These are phyloP conservation scores for Aptenodytes forsteri DNA, from an alignment of 2,113 vertebrate species.

Conservation along the genomic window DNA sequence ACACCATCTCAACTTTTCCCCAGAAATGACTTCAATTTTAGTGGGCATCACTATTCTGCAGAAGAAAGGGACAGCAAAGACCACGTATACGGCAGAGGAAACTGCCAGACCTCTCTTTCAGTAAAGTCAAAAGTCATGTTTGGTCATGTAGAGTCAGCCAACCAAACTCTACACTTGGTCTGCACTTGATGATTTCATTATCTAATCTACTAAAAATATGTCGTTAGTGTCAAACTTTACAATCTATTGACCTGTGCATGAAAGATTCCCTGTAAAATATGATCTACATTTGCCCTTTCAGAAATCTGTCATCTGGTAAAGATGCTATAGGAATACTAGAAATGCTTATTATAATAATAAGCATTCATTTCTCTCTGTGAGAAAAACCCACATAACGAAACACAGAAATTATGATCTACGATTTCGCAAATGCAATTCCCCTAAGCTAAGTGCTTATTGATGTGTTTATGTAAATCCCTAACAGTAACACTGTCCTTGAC, in stretches of 20 bases:
- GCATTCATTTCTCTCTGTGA: background rate
- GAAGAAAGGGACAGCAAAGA: background rate
- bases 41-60: background rate
- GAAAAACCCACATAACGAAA: background rate
- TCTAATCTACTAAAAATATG: background rate
- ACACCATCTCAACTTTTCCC: background rate
- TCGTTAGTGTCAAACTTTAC: background rate
- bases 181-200: background rate
- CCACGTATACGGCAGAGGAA: background rate
- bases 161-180: background rate
- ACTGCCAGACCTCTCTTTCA: background rate
- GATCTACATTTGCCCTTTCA: background rate
- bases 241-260: background rate
- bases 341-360: background rate
- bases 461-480: background rate
- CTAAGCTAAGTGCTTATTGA: background rate
- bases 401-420: background rate
- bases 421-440: background rate
- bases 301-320: background rate
- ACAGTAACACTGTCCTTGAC: background rate
- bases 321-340: background rate
- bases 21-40: background rate
- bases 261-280: background rate
- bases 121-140: background rate
- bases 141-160: background rate